Conservation (phyloP, 1,140 invertebrate species). For the Wasmannia auropunctata region DNA sequence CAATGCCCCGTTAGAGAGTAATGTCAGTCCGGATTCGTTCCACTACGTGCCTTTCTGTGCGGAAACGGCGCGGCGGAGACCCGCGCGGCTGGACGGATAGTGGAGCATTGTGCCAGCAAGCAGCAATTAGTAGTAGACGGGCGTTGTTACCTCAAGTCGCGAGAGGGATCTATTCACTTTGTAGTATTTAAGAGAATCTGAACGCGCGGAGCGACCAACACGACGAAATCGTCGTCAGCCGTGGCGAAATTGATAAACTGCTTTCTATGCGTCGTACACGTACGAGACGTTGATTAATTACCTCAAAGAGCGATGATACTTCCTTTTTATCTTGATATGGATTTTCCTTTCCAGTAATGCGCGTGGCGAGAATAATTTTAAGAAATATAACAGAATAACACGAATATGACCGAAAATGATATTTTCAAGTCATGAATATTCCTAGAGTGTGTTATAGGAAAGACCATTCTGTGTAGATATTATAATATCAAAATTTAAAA, state of each 20-base stretch:
- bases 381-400: not conserved
- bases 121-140: slow-evolving; percentile 51
- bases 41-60: slow-evolving; percentile 43
- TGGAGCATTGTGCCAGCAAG: slow-evolving; percentile 51
- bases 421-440: not conserved
- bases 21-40: slow-evolving; percentile 36
- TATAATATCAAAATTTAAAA: not conserved
- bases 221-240: not conserved
- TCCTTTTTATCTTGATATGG: not conserved
- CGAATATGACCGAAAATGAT: not conserved
- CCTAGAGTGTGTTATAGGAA: not conserved
- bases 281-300: slow-evolving; percentile 27
- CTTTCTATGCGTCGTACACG: not conserved
- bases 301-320: not conserved
- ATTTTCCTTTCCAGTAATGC: not conserved
- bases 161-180: slow-evolving; percentile 37
- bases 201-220: not conserved
- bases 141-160: slow-evolving; percentile 26
- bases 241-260: slow-evolving; percentile 3
- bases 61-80: slow-evolving; percentile 20
- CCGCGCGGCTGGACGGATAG: slow-evolving; percentile 40
- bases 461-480: not conserved
- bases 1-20: slow-evolving; percentile 58
- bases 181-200: slow-evolving; percentile 51
- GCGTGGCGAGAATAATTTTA: not conserved